Evolutionary conservation across 2,888 invertebrate genomes (phyloP).

Genomic region (Congeria kusceri): DNA sequence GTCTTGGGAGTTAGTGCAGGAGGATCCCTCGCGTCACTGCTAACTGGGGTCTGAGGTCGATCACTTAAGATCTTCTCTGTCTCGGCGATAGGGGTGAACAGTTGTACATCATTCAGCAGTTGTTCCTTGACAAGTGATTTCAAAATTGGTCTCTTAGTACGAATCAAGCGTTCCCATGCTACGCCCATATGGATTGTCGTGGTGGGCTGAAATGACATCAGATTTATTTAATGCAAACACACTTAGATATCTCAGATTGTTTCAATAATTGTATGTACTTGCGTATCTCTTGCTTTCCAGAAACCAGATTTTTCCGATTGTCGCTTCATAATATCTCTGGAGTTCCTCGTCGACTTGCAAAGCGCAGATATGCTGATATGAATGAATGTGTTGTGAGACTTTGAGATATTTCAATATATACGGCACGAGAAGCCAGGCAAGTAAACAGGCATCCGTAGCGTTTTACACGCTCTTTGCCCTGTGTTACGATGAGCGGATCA

Average conservation of each 20-base stretch:
- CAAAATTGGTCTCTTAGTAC: constrained; percentile 13
- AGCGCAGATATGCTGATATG: constrained; percentile 40
- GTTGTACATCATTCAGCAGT: constrained; percentile 18
- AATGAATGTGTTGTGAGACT: too few relatives aligned
- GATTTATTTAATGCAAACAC: constrained; percentile 20
- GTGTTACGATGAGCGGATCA: too few relatives aligned
- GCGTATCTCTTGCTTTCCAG: constrained; percentile 36
- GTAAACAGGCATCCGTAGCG: too few relatives aligned
- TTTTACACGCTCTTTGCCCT: too few relatives aligned
- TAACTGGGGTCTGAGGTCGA: constrained; percentile 18
- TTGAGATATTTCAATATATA: too few relatives aligned
- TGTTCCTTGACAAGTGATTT: constrained; percentile 25
- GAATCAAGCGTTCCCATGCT: constrained; percentile 34
- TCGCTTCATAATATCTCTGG: constrained; percentile 35
- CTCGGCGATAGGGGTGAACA: constrained; percentile 12
- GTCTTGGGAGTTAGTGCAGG: constrained; percentile 19
- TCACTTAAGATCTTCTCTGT: constrained; percentile 28
- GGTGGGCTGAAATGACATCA: constrained; percentile 47
- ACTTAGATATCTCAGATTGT: constrained; percentile 14
- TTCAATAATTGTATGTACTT: constrained; percentile 37
- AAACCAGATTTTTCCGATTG: constrained; percentile 49
- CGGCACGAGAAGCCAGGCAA: too few relatives aligned
- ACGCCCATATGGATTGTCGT: constrained; percentile 33
- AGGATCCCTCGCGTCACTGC: constrained; percentile 16
- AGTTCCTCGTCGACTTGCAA: constrained; percentile 34